Conservation (phyloP, 2,888 invertebrate species). For the Oasisia sp. region DNA sequence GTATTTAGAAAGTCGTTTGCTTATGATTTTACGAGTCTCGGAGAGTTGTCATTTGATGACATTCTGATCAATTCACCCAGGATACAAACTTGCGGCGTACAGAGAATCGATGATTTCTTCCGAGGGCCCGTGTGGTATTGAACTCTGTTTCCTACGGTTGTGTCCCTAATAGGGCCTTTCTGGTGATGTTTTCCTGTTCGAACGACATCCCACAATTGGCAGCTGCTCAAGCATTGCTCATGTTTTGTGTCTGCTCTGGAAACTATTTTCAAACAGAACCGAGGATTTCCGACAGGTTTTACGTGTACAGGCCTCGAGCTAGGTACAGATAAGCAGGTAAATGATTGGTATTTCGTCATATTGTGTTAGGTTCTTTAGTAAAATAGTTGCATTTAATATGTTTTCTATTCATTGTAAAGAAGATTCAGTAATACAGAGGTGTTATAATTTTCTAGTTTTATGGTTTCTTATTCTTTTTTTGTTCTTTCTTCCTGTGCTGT, state of each 20-base stretch:
- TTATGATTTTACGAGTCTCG: neutral
- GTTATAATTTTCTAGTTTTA: neutral
- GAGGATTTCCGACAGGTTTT: neutral
- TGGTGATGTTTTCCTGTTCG: neutral
- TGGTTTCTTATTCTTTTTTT: neutral
- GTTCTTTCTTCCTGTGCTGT: neutral
- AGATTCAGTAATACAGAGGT: neutral
- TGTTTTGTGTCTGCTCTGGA: neutral
- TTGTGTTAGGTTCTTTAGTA: neutral
- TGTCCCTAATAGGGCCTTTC: neutral
- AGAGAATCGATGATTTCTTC: neutral
- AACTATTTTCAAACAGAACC: neutral
- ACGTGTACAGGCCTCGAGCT: neutral
- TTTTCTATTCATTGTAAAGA: neutral
- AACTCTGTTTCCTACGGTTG: neutral
- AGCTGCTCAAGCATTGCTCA: neutral
- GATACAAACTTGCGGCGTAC: neutral
- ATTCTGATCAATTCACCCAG: slow-evolving; percentile 4
- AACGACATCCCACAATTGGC: neutral
- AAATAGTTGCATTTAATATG: neutral
- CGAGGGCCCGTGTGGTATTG: neutral
- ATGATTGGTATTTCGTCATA: neutral
- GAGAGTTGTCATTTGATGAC: slow-evolving; percentile 5
- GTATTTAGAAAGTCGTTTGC: neutral
- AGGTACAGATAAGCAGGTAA: neutral